Base-by-base conservation (phyloP, 1,140 invertebrate species). In the Drosophila oshimai region DNA sequence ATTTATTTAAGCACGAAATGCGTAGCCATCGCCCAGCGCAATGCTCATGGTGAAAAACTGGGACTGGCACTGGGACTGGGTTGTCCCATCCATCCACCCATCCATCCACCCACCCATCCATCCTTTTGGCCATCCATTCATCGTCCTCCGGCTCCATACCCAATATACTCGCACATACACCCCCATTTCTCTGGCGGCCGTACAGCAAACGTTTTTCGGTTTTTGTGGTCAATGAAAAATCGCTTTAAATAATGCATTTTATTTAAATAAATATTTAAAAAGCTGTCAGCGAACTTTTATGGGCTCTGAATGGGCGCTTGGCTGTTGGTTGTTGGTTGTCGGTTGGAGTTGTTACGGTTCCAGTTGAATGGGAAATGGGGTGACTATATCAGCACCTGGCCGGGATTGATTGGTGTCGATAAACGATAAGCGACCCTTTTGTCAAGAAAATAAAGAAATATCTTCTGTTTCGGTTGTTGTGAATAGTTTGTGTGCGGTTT, bases 221-320 rank as follows among this genome's bases (percentile, higher is more conserved):
- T 84, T 79, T 74, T 86, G 79, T 67, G 79, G 79, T 86, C 80
- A 86, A 84, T 86, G 75, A 77, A 64, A 86, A 86, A 86, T 72
- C 75, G 79, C 80, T 84, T 84, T 86, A 84, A 84, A 84, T 86
- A 84, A 84, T 84, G 75, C 37, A 84, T 86, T 65, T 54, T 39
- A 86, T 79, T 84, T 86, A 86, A 84, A 84, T 84, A 86, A 84
- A 84, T 86, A 84, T 84, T 84, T 75, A 86, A 84, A 84, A 84
- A 47, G 80, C 80, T 79, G 80, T 86, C 80, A 84, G 61, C 79
- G 62, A 46, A 75, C 75, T 61, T 72, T 71, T 71, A 72, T 72
- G 68, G 68, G 45, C 68, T 70, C 67, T 37, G 4, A 15, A 22
- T 22, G 29, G 28, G 13, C 13, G 18, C 4, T 6, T 22, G 7